Evolutionary conservation across 2,797 vertebrate species (phyloP), one percentile per base, ranked within the genome.

Genomic region (Macropus fuliginosus): DNA sequence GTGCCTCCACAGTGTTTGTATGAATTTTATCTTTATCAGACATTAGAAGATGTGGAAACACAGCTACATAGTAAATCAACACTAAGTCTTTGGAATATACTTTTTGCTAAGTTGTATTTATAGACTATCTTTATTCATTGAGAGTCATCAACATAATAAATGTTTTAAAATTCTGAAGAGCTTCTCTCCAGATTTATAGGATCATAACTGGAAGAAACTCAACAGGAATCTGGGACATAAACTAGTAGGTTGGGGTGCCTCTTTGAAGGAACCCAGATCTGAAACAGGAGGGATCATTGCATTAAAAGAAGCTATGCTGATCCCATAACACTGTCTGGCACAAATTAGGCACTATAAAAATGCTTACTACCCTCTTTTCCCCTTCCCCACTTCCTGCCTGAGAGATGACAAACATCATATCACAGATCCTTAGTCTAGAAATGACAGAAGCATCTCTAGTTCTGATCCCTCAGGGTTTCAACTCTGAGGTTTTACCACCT

Each of bases 151-250:
- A 55, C 27, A 29, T 31, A 93, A 52, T 92, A 62, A 40, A 5
- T 62, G 94, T 57, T 91, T 96, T 94, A 93, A 93, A 81, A 91
- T 28, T n/a, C 89, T 93, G 31, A 55, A 46, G 56, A 94, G 91
- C 91, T 95, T 92, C 29, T 94, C 59, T 94, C 24, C 91, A 92
- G 34, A 92, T 46, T 11, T 81, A 81, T 27, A 27, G n/a, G 9
- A 81, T 27, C 40, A 95, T 94, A 94, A 94, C 81, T 94, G 55
- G 8, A 46, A 92, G 57, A 27, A 24, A 93, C 46, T 81, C 18
- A 81, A 81, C 2, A 81, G 40, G 21, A 27, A 81, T 81, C 74
- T 81, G 40, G 21, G 8, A 24, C 40, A 81, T 81, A 81, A 46
- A 3, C 40, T 46, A 81, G n/a, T 46, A 81, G 74, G 40, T 40